Evolutionary conservation across 2,113 vertebrate species (phyloP).

Genomic region (Saiga tatarica): DNA sequence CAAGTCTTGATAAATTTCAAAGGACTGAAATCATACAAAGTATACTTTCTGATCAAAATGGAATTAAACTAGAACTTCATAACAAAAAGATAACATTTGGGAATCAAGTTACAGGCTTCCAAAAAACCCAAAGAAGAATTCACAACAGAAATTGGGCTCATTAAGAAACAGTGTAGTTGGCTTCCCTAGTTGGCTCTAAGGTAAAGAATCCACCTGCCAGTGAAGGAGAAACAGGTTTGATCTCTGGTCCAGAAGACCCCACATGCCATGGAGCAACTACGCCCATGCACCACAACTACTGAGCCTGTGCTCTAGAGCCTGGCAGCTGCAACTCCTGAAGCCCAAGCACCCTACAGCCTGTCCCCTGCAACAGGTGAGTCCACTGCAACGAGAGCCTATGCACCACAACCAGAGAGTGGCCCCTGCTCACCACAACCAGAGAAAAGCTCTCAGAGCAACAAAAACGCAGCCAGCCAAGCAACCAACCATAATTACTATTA

Average conservation of each 20-base stretch:
- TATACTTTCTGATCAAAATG: not conserved
- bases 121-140: slow-evolving; percentile 9
- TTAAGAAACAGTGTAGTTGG: not conserved
- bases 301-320: not conserved
- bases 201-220: not conserved
- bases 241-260: not conserved
- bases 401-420: not conserved
- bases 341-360: not conserved
- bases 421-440: not conserved
- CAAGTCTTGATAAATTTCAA: not conserved
- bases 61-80: slow-evolving; percentile 15
- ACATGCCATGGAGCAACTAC: not conserved
- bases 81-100: not conserved
- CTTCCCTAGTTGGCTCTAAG: not conserved
- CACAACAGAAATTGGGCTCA: not conserved
- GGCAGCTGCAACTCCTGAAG: not conserved
- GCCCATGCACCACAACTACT: not conserved
- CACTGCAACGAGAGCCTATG: not conserved
- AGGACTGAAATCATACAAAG: not conserved
- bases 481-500: not conserved
- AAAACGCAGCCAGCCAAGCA: not conserved
- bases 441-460: not conserved
- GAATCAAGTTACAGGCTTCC: slow-evolving; percentile 13
- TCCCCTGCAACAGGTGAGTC: not conserved
- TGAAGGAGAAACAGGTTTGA: not conserved